Conservation (phyloP, 1,140 invertebrate genomes). For the Bombus superbus region DNA sequence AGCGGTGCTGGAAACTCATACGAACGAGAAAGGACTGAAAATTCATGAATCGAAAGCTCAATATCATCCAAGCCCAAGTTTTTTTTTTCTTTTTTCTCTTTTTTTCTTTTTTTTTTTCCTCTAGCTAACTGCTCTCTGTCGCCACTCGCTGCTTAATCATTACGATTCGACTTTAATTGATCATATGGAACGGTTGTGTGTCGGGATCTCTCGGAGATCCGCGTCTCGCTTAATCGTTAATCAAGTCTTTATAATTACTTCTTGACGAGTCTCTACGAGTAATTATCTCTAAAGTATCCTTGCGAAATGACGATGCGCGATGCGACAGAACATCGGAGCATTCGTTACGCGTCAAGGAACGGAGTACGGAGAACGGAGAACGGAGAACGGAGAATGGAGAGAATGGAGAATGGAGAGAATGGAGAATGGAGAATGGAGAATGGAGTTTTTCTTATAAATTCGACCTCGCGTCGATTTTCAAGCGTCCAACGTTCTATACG, state of each 20-base stretch:
- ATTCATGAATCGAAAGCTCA: slow-evolving; percentile 32
- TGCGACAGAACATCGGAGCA: slow-evolving; percentile 35
- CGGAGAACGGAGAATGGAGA: too few species aligned
- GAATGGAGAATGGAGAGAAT: too few species aligned
- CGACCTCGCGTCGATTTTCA: too few species aligned
- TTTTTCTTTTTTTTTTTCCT: neutral
- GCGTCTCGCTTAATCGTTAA: slow-evolving; percentile 47
- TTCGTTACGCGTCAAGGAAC: slow-evolving; percentile 36
- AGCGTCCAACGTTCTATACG: neutral
- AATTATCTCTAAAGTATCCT: slow-evolving; percentile 47
- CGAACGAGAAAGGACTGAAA: slow-evolving; percentile 26
- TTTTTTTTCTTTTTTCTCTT: neutral
- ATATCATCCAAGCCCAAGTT: slow-evolving; percentile 33
- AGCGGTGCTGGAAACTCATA: slow-evolving; percentile 3
- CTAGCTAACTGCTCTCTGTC: slow-evolving; percentile 24
- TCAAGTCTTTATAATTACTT: slow-evolving; percentile 35
- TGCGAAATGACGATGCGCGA: slow-evolving; percentile 38
- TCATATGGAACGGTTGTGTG: slow-evolving; percentile 71
- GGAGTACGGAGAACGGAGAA: neutral
- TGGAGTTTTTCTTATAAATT: too few species aligned
- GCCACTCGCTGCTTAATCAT: slow-evolving; percentile 55
- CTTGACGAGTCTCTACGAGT: slow-evolving; percentile 40
- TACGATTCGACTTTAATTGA: slow-evolving; percentile 73
- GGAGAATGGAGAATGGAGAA: neutral
- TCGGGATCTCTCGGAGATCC: slow-evolving; percentile 38